A percentile compares a stretch with the other conserved stretches of the same genome.
Evolutionary conservation across 2,888 invertebrate species (phyloP).

Genomic region (Drosophila diplacantha): DNA sequence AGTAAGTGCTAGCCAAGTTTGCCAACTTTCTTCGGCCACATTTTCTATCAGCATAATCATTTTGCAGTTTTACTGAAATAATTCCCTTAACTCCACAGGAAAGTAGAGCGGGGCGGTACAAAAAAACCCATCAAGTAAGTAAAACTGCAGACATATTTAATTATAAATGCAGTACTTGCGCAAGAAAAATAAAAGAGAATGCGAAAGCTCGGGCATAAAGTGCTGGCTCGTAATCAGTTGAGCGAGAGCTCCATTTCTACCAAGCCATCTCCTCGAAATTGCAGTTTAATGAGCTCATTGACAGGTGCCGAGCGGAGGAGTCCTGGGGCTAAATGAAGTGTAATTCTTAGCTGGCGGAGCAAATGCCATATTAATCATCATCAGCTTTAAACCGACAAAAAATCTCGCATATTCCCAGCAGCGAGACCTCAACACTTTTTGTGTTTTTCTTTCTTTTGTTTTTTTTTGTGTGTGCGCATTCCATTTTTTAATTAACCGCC

Average conservation of each 20-base stretch:
- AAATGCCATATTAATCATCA: constrained; percentile 45
- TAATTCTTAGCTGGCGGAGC: constrained; percentile 28
- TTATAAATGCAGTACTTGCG: constrained; percentile 44
- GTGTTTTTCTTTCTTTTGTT: not conserved
- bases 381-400: constrained; percentile 31
- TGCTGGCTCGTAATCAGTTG: constrained; percentile 37
- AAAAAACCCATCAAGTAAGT: constrained; percentile 32
- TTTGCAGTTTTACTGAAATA: constrained; percentile 31
- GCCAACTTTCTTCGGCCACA: constrained; percentile 19
- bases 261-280: constrained; percentile 51
- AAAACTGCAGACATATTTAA: constrained; percentile 56
- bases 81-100: constrained; percentile 15
- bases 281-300: constrained; percentile 71
- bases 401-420: constrained; percentile 32
- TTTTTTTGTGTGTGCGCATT: constrained; percentile 15
- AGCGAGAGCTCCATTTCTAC: constrained; percentile 50
- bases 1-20: constrained; percentile 6
- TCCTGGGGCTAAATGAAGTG: constrained; percentile 52
- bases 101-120: constrained; percentile 32
- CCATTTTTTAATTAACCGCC: constrained; percentile 67
- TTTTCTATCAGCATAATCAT: constrained; percentile 22
- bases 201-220: constrained; percentile 28
- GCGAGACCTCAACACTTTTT: constrained; percentile 43
- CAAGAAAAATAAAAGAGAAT: constrained; percentile 11
- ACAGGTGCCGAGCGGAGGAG: constrained; percentile 45